Percentiles rank a stretch among this genome's conserved stretches.
Evolutionary conservation across 2,888 invertebrate species (phyloP).

Genomic region (Pristionchus exspectatus): DNA sequence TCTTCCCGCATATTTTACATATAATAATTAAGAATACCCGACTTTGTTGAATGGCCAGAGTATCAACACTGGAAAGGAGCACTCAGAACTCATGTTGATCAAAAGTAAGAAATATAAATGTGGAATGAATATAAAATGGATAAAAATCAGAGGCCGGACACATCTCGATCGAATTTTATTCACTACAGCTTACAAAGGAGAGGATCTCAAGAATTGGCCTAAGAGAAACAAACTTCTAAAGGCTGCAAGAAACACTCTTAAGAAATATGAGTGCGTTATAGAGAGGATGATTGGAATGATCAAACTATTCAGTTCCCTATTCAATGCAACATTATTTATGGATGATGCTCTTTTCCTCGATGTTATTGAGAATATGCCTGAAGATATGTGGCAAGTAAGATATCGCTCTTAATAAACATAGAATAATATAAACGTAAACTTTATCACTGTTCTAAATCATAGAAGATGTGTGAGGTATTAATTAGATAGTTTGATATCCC

Average conservation of each 20-base stretch:
- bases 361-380: slow-evolving; percentile 75
- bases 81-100: slow-evolving; percentile 61
- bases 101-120: background rate
- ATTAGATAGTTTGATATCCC: background rate
- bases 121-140: background rate
- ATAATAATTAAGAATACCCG: slow-evolving; percentile 56
- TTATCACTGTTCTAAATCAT: too few relatives aligned
- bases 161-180: slow-evolving; percentile 68
- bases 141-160: background rate
- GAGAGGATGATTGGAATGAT: background rate
- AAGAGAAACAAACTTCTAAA: slow-evolving; percentile 68
- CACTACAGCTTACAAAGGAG: slow-evolving; percentile 70
- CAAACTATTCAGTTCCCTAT: slow-evolving; percentile 55
- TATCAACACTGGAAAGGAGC: slow-evolving; percentile 72
- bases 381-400: slow-evolving; percentile 70
- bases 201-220: slow-evolving; percentile 67
- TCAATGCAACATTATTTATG: slow-evolving; percentile 72
- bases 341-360: slow-evolving; percentile 76
- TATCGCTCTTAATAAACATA: too few relatives aligned
- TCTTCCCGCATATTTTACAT: background rate
- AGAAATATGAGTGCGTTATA: slow-evolving; percentile 68
- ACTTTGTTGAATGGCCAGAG: slow-evolving; percentile 74
- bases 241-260: slow-evolving; percentile 70
- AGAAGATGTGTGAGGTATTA: too few relatives aligned
- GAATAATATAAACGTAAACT: too few relatives aligned